Conservation (phyloP, 2,888 invertebrate species). For the Proisotoma minuta region DNA sequence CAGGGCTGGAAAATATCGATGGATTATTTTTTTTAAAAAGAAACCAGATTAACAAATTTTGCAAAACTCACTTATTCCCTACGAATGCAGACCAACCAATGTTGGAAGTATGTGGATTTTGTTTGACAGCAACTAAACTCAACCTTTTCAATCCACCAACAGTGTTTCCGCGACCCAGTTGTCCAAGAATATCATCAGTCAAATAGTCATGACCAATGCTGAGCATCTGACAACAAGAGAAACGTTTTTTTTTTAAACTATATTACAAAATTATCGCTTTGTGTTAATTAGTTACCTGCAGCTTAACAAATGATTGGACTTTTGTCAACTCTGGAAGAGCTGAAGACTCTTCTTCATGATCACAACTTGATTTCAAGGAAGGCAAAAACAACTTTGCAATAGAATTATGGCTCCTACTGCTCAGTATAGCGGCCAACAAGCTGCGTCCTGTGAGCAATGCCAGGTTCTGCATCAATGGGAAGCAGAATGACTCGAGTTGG, state of each 20-base stretch:
- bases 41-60: background rate
- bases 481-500: slow-evolving; percentile 43
- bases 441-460: slow-evolving; percentile 21
- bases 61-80: slow-evolving; percentile 35
- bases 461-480: slow-evolving; percentile 42
- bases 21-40: background rate
- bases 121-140: slow-evolving; percentile 34
- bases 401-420: slow-evolving; percentile 28
- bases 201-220: slow-evolving; percentile 44
- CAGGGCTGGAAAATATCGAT: slow-evolving; percentile 30
- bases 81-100: slow-evolving; percentile 39
- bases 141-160: slow-evolving; percentile 39
- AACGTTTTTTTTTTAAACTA: background rate
- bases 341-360: background rate
- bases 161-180: slow-evolving; percentile 28
- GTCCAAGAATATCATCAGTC: slow-evolving; percentile 39
- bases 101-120: slow-evolving; percentile 38
- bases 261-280: background rate
- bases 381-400: slow-evolving; percentile 38
- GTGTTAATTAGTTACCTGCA: slow-evolving; percentile 29
- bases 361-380: slow-evolving; percentile 22
- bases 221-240: slow-evolving; percentile 34
- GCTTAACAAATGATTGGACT: slow-evolving; percentile 22
- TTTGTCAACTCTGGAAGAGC: slow-evolving; percentile 9
- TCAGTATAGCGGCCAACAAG: slow-evolving; percentile 32